Evolutionary conservation across 53 echinoderm and acorn worm genomes (phyloP), one percentile per base, ranked within the genome.

Genomic region (Temnopleurus reevesii): DNA sequence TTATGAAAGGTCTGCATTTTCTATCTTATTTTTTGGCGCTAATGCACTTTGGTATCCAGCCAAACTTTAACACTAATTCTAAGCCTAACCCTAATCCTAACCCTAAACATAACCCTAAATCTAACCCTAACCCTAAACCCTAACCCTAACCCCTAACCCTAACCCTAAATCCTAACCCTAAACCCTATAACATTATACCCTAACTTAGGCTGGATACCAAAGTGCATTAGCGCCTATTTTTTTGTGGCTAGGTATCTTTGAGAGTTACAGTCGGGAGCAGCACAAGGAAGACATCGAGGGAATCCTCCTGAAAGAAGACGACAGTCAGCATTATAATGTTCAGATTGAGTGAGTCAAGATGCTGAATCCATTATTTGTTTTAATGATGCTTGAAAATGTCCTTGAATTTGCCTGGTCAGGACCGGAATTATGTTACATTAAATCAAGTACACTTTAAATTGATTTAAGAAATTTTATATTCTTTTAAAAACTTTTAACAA

Each of bases 311-410:
- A 91, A 93, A 54, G 94, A 94, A 38, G 97, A 97, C 38, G 95
- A 93, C 36, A 92, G 91, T 7, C 66, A 77, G 2, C 97, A 97
- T 58, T 97, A 91, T 44, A 89, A 94, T 36, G 44, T 97, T 30
- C 81, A 91, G 28, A 92, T 97, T 44, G 97, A 97, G 97, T 97
- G 85, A 89, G 94, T 71, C 4, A 19, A n/a, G n/a, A n/a, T 19
- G 41, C 41, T 71, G 71, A 43, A n/a, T n/a, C n/a, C n/a, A n/a
- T n/a, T n/a, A n/a, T 71, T 12, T 49, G 10, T 49, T 49, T 49
- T 1, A 15, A 49, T 49, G 49, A 49, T 49, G 49, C 9, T 1
- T 1, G n/a, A n/a, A n/a, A n/a, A n/a, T n/a, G n/a, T n/a, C n/a
- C n/a, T n/a, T n/a, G n/a, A n/a, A n/a, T n/a, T n/a, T n/a, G n/a